Percentiles rank a stretch among this genome's conserved stretches.
Conservation (phyloP, 2,113 vertebrate species). For the Misgurnus anguillicaudatus region DNA sequence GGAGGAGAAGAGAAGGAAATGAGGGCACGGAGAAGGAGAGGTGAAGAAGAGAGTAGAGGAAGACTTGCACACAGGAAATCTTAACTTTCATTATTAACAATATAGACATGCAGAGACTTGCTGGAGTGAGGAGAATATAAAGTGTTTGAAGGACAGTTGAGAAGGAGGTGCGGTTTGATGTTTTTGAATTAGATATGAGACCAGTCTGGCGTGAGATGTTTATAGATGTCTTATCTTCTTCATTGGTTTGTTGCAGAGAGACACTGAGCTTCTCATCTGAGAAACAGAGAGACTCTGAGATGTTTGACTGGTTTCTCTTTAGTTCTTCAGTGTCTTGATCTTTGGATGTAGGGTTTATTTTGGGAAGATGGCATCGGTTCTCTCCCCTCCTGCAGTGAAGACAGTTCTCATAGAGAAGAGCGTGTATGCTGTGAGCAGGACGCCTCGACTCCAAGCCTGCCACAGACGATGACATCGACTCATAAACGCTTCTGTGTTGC, state of each 20-base stretch:
- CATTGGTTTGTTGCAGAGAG: not conserved
- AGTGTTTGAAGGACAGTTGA: slow-evolving; percentile 22
- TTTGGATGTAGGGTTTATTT: not conserved
- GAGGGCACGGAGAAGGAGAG: not conserved
- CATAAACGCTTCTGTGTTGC: slow-evolving; percentile 58
- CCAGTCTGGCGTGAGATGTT: not conserved
- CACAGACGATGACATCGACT: slow-evolving; percentile 62
- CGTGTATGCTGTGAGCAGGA: slow-evolving; percentile 6
- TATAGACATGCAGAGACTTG: slow-evolving; percentile 30
- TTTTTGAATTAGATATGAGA: slow-evolving; percentile 8
- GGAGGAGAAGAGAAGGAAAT: too few relatives aligned
- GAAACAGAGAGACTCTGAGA: not conserved
- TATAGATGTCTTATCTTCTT: slow-evolving; percentile 68
- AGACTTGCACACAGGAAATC: slow-evolving; percentile 22
- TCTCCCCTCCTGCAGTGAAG: slow-evolving; percentile 61
- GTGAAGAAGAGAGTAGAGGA: slow-evolving; percentile 32
- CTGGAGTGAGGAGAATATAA: not conserved
- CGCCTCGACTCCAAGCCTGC: not conserved
- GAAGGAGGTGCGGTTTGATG: not conserved
- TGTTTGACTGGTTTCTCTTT: slow-evolving; percentile 24
- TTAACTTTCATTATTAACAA: slow-evolving; percentile 34
- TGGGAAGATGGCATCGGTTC: slow-evolving; percentile 41
- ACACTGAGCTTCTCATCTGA: slow-evolving; percentile 46
- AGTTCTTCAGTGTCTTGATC: not conserved
- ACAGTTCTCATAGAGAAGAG: slow-evolving; percentile 71